A percentile compares a stretch with the other conserved stretches of the same genome.
These are phyloP conservation scores for Callimorpha dominula DNA, from an alignment of 2,888 invertebrate species.

Conservation along the genomic window DNA sequence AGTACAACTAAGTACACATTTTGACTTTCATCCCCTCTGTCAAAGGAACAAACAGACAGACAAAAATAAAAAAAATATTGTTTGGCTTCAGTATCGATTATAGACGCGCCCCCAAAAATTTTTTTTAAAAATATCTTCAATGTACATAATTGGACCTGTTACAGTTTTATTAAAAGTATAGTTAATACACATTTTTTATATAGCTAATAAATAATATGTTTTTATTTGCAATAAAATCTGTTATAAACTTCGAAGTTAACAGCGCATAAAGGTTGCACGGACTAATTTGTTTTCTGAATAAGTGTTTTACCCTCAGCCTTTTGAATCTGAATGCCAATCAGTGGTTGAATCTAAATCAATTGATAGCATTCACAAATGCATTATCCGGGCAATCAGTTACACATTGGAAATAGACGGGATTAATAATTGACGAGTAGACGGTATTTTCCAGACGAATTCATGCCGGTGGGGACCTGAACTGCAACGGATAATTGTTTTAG, in stretches of 20 bases:
- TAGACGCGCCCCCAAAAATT: too few species aligned
- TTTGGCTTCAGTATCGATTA: too few species aligned
- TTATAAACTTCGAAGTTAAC: too few species aligned
- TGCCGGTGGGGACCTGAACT: not conserved
- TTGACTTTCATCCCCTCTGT: too few species aligned
- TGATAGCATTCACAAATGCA: not conserved
- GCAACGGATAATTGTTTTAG: slow-evolving; percentile 19
- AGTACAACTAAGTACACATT: too few species aligned
- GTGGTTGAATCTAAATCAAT: not conserved
- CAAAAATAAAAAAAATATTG: too few species aligned
- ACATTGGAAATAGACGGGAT: slow-evolving; percentile 47
- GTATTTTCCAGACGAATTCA: slow-evolving; percentile 15
- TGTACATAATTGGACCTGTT: too few species aligned
- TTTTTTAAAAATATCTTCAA: too few species aligned
- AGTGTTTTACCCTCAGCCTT: not conserved
- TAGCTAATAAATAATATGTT: not conserved
- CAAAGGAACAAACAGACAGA: too few species aligned
- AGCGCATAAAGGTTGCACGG: not conserved
- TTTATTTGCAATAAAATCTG: not conserved
- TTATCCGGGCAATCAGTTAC: slow-evolving; percentile 14
- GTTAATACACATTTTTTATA: not conserved
- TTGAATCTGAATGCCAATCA: not conserved
- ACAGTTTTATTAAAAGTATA: not conserved
- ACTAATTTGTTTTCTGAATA: not conserved
- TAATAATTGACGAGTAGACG: slow-evolving; percentile 47